These are phyloP conservation scores for Luscinia megarhynchos DNA, from an alignment of 2,797 vertebrate genomes.

Conservation along the genomic window DNA sequence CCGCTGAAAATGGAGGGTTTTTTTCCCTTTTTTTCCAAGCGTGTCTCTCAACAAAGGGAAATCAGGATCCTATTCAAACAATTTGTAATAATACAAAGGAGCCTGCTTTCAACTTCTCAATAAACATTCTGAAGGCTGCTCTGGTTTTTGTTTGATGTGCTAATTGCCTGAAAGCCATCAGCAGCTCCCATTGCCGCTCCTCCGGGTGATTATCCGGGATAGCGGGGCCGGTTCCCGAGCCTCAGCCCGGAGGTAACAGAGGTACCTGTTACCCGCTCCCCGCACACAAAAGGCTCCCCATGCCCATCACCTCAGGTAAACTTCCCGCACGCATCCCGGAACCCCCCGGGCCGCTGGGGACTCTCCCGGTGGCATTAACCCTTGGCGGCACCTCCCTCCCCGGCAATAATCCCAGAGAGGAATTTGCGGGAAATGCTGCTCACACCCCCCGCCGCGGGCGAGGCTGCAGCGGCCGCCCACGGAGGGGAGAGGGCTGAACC, in stretches of 20 bases:
- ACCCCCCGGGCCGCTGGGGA: not conserved
- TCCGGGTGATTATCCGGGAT: not conserved
- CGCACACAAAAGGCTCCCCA: constrained; percentile 16
- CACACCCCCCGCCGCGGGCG: constrained; percentile 20
- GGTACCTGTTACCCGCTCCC: constrained; percentile 13
- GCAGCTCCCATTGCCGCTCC: not conserved
- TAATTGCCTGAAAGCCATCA: constrained; percentile 50
- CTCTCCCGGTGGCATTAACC: constrained; percentile 22
- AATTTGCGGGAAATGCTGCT: constrained; percentile 56
- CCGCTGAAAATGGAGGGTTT: not conserved
- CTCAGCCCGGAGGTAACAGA: not conserved
- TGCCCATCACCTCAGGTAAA: constrained; percentile 29
- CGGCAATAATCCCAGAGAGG: not conserved
- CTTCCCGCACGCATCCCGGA: not conserved
- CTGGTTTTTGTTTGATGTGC: constrained; percentile 56
- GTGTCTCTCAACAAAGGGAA: constrained; percentile 66
- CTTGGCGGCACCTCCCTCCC: not conserved
- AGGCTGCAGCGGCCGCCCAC: constrained; percentile 16
- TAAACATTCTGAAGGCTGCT: constrained; percentile 44
- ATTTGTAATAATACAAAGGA: constrained; percentile 64
- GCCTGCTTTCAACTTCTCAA: constrained; percentile 49
- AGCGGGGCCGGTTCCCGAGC: not conserved
- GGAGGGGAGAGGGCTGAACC: not conserved
- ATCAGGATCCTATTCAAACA: constrained; percentile 60
- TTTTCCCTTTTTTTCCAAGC: not conserved